Evolutionary conservation across 2,113 vertebrate species (phyloP).

Genomic region (Tonatia bakeri): DNA sequence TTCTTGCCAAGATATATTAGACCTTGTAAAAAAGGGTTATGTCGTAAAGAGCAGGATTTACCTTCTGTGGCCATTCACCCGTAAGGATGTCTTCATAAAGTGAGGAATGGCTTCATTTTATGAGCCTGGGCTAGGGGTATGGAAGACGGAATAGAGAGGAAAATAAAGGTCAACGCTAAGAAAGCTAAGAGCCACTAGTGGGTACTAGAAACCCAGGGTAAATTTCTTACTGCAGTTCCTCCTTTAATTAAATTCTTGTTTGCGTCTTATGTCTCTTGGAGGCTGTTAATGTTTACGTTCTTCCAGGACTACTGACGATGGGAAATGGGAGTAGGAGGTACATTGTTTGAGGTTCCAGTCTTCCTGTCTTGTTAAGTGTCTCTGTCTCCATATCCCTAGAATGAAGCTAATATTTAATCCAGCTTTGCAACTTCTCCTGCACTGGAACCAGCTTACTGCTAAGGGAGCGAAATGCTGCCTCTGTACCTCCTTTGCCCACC

Average conservation of each 20-base stretch:
- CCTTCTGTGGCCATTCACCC: slow-evolving; percentile 33
- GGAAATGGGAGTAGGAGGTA: neutral
- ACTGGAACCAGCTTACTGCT: neutral
- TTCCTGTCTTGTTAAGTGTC: slow-evolving; percentile 6
- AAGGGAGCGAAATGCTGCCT: slow-evolving; percentile 5
- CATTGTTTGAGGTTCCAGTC: neutral
- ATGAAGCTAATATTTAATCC: slow-evolving; percentile 41
- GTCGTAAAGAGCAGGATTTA: slow-evolving; percentile 35
- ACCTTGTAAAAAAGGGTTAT: slow-evolving; percentile 23
- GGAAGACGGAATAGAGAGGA: neutral
- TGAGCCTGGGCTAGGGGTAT: neutral
- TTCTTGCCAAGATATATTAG: slow-evolving; percentile 54
- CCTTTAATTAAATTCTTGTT: slow-evolving; percentile 44
- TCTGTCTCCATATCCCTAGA: neutral
- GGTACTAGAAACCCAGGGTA: slow-evolving; percentile 35
- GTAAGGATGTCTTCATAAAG: slow-evolving; percentile 35
- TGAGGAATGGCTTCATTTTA: slow-evolving; percentile 36
- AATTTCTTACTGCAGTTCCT: neutral
- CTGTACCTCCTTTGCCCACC: neutral
- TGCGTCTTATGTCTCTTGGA: neutral
- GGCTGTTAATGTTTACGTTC: slow-evolving; percentile 32
- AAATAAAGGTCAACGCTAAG: slow-evolving; percentile 21
- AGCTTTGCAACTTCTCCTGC: slow-evolving; percentile 42
- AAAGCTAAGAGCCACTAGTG: slow-evolving; percentile 18
- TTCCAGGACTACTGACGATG: slow-evolving; percentile 5